These are phyloP conservation scores for Aviceda subcristata DNA, from an alignment of 2,113 vertebrate genomes.

Conservation along the genomic window DNA sequence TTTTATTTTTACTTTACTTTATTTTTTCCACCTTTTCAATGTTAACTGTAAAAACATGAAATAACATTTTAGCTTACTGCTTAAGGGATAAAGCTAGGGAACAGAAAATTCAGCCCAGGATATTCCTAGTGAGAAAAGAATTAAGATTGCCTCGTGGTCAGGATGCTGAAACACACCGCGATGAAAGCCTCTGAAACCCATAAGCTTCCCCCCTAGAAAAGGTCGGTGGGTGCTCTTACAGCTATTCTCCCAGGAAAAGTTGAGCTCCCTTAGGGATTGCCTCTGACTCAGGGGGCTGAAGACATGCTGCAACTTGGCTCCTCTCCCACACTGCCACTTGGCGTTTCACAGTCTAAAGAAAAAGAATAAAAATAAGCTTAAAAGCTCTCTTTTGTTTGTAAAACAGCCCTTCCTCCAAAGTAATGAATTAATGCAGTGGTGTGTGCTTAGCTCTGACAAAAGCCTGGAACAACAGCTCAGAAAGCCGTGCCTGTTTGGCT, in stretches of 20 bases:
- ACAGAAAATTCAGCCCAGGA: background rate
- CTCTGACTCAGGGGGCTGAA: background rate
- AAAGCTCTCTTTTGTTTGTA: conserved; percentile 28
- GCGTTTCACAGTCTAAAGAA: background rate
- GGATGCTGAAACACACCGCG: background rate
- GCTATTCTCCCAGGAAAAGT: background rate
- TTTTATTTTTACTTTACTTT: background rate
- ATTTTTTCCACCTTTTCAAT: background rate
- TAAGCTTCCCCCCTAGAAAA: background rate
- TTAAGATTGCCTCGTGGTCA: background rate
- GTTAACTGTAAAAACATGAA: background rate
- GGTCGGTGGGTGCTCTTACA: background rate
- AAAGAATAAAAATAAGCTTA: background rate
- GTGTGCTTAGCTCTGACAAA: conserved; percentile 1
- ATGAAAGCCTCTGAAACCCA: background rate
- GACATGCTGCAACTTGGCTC: background rate
- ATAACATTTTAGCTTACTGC: background rate
- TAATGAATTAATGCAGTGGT: background rate
- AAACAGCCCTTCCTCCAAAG: background rate
- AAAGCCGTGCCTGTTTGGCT: background rate
- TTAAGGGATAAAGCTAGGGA: background rate
- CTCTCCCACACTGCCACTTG: background rate
- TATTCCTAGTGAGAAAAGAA: background rate
- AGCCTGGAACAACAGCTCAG: background rate
- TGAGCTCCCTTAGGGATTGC: background rate